Conservation (phyloP, 2,888 invertebrate genomes). For the Meandrusa payeni region DNA sequence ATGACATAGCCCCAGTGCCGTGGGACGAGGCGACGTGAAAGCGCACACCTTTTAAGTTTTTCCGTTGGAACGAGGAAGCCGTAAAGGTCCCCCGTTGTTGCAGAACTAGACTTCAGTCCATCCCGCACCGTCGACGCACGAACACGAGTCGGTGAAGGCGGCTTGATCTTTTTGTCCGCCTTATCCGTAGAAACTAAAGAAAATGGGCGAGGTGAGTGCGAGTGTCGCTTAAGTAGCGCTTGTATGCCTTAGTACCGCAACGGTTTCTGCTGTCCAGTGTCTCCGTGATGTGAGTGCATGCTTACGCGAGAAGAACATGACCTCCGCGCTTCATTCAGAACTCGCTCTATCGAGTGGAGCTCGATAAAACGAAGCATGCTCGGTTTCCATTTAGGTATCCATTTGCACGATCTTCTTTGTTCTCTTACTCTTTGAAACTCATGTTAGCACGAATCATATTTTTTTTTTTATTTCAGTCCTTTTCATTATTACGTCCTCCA, state of each 20-base stretch:
- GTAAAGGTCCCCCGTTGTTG: slow-evolving; percentile 75
- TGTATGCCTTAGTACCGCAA: slow-evolving; percentile 60
- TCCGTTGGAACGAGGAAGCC: slow-evolving; percentile 71
- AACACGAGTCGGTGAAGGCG: slow-evolving; percentile 74
- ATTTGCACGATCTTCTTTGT: slow-evolving; percentile 60
- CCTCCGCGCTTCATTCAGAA: slow-evolving; percentile 31
- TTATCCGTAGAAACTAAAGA: slow-evolving; percentile 75
- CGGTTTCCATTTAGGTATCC: slow-evolving; percentile 36
- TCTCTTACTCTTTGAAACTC: slow-evolving; percentile 35
- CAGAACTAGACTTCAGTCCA: slow-evolving; percentile 76
- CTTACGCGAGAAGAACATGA: slow-evolving; percentile 57
- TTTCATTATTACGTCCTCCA: slow-evolving; percentile 14
- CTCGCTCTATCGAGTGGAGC: slow-evolving; percentile 52
- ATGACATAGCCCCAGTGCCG: slow-evolving; percentile 78
- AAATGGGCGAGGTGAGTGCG: slow-evolving; percentile 80
- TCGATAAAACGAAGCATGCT: slow-evolving; percentile 42
- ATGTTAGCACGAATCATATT: slow-evolving; percentile 31
- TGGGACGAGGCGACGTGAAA: slow-evolving; percentile 70
- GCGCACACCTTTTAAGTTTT: slow-evolving; percentile 77
- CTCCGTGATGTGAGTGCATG: slow-evolving; percentile 69
- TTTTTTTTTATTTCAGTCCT: slow-evolving; percentile 23
- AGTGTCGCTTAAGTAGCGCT: slow-evolving; percentile 73
- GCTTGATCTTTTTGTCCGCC: slow-evolving; percentile 73
- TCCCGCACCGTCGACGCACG: slow-evolving; percentile 70
- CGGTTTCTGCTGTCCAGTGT: slow-evolving; percentile 52